These are phyloP conservation scores for Griposia aprilina DNA, from an alignment of 2,888 invertebrate species.

Conservation along the genomic window DNA sequence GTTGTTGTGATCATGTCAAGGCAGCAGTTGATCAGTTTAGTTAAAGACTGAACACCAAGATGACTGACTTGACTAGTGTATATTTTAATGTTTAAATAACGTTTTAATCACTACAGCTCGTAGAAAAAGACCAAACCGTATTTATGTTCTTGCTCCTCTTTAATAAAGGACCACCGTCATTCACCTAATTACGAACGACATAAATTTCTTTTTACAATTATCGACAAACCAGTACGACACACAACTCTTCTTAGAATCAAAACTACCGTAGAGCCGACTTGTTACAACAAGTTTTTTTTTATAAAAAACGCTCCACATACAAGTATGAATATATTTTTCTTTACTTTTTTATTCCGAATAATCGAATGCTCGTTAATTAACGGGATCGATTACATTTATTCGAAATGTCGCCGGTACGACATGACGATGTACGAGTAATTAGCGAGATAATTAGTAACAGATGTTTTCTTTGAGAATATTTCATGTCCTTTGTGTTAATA, in stretches of 20 bases:
- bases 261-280: slow-evolving; percentile 35
- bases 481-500: slow-evolving; percentile 43
- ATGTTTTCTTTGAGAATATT: slow-evolving; percentile 59
- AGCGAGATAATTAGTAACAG: slow-evolving; percentile 66
- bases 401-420: slow-evolving; percentile 74
- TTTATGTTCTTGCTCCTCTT: neutral
- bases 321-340: slow-evolving; percentile 49
- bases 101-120: slow-evolving; percentile 2
- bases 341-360: slow-evolving; percentile 70
- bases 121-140: slow-evolving; percentile 10
- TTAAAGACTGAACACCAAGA: neutral
- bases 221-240: slow-evolving; percentile 46
- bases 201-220: slow-evolving; percentile 41
- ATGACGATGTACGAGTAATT: slow-evolving; percentile 63
- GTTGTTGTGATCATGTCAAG: neutral
- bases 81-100: neutral
- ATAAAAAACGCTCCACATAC: slow-evolving; percentile 56
- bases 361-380: slow-evolving; percentile 74
- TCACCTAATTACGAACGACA: slow-evolving; percentile 36
- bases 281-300: slow-evolving; percentile 31
- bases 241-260: slow-evolving; percentile 54
- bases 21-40: neutral
- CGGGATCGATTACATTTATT: slow-evolving; percentile 76
- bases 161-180: slow-evolving; percentile 46
- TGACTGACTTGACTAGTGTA: neutral